Evolutionary conservation across 2,888 invertebrate species (phyloP), one percentile per base, ranked within the genome.

Genomic region (Leucophenga montana): DNA sequence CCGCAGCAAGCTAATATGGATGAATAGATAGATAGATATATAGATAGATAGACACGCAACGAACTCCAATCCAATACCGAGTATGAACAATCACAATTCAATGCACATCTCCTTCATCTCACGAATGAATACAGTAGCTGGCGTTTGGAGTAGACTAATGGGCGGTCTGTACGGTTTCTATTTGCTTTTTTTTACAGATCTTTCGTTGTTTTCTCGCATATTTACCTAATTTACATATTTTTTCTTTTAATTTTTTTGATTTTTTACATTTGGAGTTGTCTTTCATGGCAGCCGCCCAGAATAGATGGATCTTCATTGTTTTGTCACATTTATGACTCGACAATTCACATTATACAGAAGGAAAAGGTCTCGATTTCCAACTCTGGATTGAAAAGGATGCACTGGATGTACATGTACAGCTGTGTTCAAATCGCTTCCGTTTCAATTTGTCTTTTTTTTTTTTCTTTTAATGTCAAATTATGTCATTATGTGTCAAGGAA

Each of bases 51-150:
- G 46, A n/a, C 46, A 46, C 14, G 46, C 13, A 46, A 6, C 46
- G 13, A 50, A n/a, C 50, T 50, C 50, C 5, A n/a, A 50, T 18
- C 50, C 50, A 50, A 16, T 50, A 1, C 2, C 50, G n/a, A 50
- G 50, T 18, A 50, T n/a, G 18, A 18, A 13, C 50, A 50, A 18
- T 18, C 50, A 50, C 1, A 18, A 16, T 6, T 50, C 50, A 50
- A 18, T n/a, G 16, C 6, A 18, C 16, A 18, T 4, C 50, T 16
- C 27, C 27, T 2, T 3, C 50, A 50, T 50, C 11, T n/a, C 18
- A 13, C 50, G 77, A 82, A 74, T 82, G 78, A 81, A 81, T 83
- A 82, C 81, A 82, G 81, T 82, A 82, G 83, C 81, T 81, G 82
- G 78, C 33, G 39, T 39, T 39, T 39, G 11, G 33, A 39, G 16